Evolutionary conservation across 2,113 vertebrate species (phyloP).

Genomic region (Planiliza haematocheilus): DNA sequence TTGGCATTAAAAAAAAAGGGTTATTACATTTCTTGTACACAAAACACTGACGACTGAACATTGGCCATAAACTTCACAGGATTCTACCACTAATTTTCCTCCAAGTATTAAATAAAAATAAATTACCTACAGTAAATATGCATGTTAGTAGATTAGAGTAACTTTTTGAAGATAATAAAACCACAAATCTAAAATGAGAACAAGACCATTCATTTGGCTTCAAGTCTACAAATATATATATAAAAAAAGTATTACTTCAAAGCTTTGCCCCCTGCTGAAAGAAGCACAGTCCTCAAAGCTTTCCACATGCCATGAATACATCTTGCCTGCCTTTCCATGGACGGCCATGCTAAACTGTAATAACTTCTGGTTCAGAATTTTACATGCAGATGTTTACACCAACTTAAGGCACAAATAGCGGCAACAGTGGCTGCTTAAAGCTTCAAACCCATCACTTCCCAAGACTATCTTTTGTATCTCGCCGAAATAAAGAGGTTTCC

Average conservation of each 20-base stretch:
- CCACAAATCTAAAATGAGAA: slow-evolving; percentile 40
- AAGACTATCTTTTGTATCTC: slow-evolving; percentile 11
- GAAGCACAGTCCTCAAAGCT: slow-evolving; percentile 11
- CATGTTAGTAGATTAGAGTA: slow-evolving; percentile 16
- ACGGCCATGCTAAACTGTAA: slow-evolving; percentile 18
- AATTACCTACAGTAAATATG: slow-evolving; percentile 58
- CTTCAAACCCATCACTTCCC: slow-evolving; percentile 7
- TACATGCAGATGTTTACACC: slow-evolving; percentile 48
- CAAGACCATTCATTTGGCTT: slow-evolving; percentile 45
- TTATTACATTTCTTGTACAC: slow-evolving; percentile 31
- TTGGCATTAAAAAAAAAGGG: slow-evolving; percentile 51
- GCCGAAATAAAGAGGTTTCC: background rate
- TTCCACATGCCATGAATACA: slow-evolving; percentile 29
- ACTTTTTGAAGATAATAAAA: slow-evolving; percentile 24
- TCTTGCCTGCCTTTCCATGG: slow-evolving; percentile 5
- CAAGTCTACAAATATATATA: slow-evolving; percentile 44
- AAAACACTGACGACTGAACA: slow-evolving; percentile 56
- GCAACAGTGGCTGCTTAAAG: slow-evolving; percentile 30
- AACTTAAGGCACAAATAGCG: slow-evolving; percentile 73
- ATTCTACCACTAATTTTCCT: slow-evolving; percentile 12
- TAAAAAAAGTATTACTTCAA: slow-evolving; percentile 20
- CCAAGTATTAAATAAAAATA: slow-evolving; percentile 69
- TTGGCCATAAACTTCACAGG: slow-evolving; percentile 38
- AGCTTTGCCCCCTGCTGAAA: slow-evolving; percentile 28
- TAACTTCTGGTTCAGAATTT: slow-evolving; percentile 24